A percentile compares a stretch with the other conserved stretches of the same genome.
Evolutionary conservation across 2,113 vertebrate genomes (phyloP).

Genomic region (Cercopithecus mona): DNA sequence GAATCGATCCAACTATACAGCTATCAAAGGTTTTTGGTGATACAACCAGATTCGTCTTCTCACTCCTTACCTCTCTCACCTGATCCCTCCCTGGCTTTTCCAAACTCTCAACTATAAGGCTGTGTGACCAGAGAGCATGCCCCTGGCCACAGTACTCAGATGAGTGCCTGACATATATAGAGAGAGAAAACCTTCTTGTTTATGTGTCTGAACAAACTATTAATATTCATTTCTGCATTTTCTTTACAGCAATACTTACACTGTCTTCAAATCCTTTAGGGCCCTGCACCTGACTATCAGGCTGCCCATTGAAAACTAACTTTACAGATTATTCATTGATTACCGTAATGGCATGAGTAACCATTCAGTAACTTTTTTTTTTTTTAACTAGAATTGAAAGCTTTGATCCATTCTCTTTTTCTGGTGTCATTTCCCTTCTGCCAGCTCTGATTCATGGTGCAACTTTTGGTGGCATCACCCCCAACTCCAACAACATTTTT

Average conservation of each 20-base stretch:
- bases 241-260: not conserved
- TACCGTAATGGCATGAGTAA: not conserved
- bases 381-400: not conserved
- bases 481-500: not conserved
- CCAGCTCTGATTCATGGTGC: not conserved
- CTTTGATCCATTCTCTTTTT: not conserved
- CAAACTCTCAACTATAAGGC: not conserved
- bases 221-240: not conserved
- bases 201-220: not conserved
- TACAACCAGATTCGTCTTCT: not conserved
- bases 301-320: not conserved
- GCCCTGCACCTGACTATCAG: not conserved
- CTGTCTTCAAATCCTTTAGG: not conserved
- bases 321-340: not conserved
- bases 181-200: not conserved
- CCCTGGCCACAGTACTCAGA: not conserved
- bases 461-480: not conserved
- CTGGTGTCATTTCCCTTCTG: not conserved
- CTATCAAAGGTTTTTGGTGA: not conserved
- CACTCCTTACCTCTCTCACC: not conserved
- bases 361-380: not conserved
- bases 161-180: not conserved
- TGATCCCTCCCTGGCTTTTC: not conserved
- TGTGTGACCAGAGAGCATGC: not conserved
- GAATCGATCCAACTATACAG: not conserved